Base-by-base conservation (phyloP, 2,888 invertebrate genomes). In the Caenorhabditis afra region DNA sequence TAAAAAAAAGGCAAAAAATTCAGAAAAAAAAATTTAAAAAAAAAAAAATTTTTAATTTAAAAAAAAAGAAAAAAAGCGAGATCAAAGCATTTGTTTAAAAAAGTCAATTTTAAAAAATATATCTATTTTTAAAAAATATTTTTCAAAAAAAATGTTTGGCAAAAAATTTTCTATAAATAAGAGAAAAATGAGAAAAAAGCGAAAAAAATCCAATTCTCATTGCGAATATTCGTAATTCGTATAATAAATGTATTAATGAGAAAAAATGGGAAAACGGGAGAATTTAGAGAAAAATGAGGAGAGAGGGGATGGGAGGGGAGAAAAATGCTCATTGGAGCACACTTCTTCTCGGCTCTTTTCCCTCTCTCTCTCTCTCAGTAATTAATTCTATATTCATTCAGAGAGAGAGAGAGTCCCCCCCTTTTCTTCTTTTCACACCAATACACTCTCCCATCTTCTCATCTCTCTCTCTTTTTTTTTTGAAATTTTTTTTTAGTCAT, bases 351-450 rank as follows among this genome's bases (percentile, higher is more conserved):
- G n/a, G 29, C 29, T 29, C 29, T 29, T 29, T 29, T 29, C 29
- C 7, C 29, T 29, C 50, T 45, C 18, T 59, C 49, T 44, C 37
- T 73, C 41, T 41, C 57, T 59, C 61, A 66, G 75, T 75, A 75
- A 75, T 75, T 75, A 75, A 75, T 75, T 75, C 61, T 66, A 75
- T 75, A 75, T 75, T 75, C 75, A 75, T 75, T 74, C 74, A 73
- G 57, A 35, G 57, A 66, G 53, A 66, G 47, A 57, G 2, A n/a
- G 4, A 35, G 53, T 66, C 66, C 22, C 55, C 55, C 55, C 55
- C 47, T 66, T 47, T 64, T 64, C 58, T 73, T 52, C 50, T 62
- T 58, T 62, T 49, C 41, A 41, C 41, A 41, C 41, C 41, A 41
- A 41, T 14, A 41, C 41, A 8, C 41, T 8, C 4, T 14, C 41